Evolutionary conservation across 2,113 vertebrate genomes (phyloP).

Genomic region (Sphyrna mokarran): DNA sequence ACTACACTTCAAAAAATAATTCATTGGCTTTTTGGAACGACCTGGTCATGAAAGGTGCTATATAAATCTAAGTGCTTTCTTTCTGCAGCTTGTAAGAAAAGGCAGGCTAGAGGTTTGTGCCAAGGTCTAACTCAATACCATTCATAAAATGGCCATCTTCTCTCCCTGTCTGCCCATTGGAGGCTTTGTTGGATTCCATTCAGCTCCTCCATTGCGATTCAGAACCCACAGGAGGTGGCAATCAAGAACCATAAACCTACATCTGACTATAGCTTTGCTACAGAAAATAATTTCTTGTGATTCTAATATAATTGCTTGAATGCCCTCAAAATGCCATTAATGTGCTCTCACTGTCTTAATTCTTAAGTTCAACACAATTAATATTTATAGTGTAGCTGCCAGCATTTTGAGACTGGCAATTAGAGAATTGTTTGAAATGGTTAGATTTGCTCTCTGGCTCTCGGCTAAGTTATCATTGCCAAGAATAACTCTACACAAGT

Average conservation of each 20-base stretch:
- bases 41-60: background rate
- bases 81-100: background rate
- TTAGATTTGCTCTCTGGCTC: background rate
- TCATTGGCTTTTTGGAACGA: background rate
- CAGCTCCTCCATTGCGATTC: background rate
- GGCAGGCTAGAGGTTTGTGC: background rate
- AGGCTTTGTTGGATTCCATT: background rate
- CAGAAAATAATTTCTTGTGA: background rate
- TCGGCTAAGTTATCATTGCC: background rate
- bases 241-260: background rate
- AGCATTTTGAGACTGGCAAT: background rate
- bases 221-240: background rate
- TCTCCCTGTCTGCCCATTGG: background rate
- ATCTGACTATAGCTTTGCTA: background rate
- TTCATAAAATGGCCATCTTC: background rate
- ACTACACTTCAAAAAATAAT: background rate
- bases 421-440: background rate
- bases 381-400: background rate
- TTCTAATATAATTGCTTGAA: background rate
- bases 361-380: background rate
- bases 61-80: background rate
- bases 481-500: background rate
- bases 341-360: background rate
- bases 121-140: background rate
- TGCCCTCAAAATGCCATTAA: background rate